Conservation (phyloP, 2,113 vertebrate genomes). For the Pomatostomus ruficeps region DNA sequence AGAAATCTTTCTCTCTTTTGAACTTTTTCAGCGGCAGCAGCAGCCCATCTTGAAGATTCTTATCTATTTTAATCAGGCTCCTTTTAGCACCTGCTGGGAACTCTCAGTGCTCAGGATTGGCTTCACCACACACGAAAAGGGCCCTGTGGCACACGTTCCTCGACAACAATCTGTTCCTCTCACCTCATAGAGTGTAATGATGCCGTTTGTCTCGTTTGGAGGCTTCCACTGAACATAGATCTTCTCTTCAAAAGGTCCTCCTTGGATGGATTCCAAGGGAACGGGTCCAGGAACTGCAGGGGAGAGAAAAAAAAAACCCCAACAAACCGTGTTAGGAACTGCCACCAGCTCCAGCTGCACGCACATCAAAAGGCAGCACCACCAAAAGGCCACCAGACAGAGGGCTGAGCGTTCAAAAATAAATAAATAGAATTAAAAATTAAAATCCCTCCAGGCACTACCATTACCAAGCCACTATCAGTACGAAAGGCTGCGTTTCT, state of each 20-base stretch:
- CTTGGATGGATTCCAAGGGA: conserved; percentile 93
- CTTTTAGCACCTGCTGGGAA: conserved; percentile 19
- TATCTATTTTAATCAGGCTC: conserved; percentile 25
- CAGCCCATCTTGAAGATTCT: background rate
- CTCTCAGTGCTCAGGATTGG: background rate
- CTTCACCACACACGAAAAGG: background rate
- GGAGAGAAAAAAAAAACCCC: fast-evolving
- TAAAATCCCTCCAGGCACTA: background rate
- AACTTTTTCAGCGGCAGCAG: background rate
- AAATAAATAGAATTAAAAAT: background rate
- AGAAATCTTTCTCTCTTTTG: background rate
- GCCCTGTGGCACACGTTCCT: background rate
- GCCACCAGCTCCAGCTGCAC: background rate
- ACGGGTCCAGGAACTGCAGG: conserved; percentile 86
- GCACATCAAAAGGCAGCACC: background rate
- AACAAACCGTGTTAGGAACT: background rate
- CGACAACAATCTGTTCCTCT: conserved; percentile 44
- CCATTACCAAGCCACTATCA: background rate
- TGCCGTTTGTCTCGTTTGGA: conserved; percentile 95
- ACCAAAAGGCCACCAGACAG: background rate
- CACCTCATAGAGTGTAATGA: conserved; percentile 97
- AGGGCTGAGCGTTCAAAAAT: background rate
- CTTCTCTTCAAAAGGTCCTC: conserved; percentile 95
- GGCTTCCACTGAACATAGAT: conserved; percentile 98
- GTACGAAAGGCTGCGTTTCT: background rate